Percentiles rank a stretch among this genome's conserved stretches.
Evolutionary conservation across 2,888 invertebrate species (phyloP).

Genomic region (Stenoptilia bipunctidactyla): DNA sequence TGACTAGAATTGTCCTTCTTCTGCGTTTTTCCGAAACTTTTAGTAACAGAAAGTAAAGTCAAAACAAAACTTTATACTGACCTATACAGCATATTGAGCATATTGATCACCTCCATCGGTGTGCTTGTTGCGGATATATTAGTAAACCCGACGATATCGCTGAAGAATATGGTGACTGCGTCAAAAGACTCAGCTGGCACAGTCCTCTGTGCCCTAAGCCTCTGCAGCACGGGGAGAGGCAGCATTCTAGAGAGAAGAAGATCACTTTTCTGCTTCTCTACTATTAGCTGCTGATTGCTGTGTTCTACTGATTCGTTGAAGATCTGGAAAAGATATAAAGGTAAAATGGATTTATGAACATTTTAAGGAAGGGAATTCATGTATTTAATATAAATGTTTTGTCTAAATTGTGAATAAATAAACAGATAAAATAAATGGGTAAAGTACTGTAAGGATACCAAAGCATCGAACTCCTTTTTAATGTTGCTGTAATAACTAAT

Average conservation of each 20-base stretch:
- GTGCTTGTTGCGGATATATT: conserved; percentile 73
- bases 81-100: conserved; percentile 82
- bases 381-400: too few species aligned
- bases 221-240: conserved; percentile 63
- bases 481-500: too few species aligned
- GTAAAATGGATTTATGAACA: background rate
- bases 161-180: conserved; percentile 79
- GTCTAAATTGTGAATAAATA: too few species aligned
- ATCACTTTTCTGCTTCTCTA: conserved; percentile 72
- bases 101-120: conserved; percentile 74
- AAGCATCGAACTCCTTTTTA: too few species aligned
- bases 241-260: conserved; percentile 70
- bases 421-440: too few species aligned
- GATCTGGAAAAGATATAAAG: conserved; percentile 31
- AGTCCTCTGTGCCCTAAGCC: conserved; percentile 63
- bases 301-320: conserved; percentile 61
- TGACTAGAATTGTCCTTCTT: too few species aligned
- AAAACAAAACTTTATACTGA: too few species aligned
- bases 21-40: too few species aligned
- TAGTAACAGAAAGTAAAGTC: too few species aligned
- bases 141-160: conserved; percentile 79
- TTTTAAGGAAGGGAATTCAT: too few species aligned
- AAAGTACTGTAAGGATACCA: too few species aligned
- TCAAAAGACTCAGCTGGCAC: conserved; percentile 77
- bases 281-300: conserved; percentile 58